Base-by-base conservation (phyloP, 2,797 vertebrate species). In the Fratercula arctica region DNA sequence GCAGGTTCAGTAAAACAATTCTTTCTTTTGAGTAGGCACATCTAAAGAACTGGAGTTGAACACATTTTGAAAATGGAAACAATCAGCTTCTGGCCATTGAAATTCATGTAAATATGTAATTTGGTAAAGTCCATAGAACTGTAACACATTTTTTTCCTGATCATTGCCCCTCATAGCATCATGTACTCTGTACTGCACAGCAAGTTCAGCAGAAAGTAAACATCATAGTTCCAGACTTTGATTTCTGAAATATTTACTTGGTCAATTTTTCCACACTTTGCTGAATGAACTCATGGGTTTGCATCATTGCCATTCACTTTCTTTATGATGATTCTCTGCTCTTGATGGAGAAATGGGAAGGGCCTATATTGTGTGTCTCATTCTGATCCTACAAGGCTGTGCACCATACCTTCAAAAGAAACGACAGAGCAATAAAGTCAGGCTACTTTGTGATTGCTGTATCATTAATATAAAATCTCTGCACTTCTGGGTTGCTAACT, bases 221-320 rank as follows among this genome's bases (percentile, higher is more conserved):
- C 64, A 35, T 29, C 45, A 16, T 35, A 4, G 50, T 86, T 91
- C 60, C 66, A 68, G 68, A 23, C 45, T 85, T 79, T 7, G 41
- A 57, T 61, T 89, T 93, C 87, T 82, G 17, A 85, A 96, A 68
- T 90, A 89, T 28, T 79, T 82, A 54, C 56, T 82, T 53, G 35
- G 13, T 80, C 4, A 3, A 3, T 64, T 91, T 90, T 87, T 69
- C 51, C 43, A 18, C 1, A 0, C 43, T 81, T 89, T 76, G 23
- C 68, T 93, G 51, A 91, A 75, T 41, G 16, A 68, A 41, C 26
- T 86, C 15, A 26, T 61, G 45, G 26, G 21, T 80, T 87, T 41
- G 5, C 59, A 85, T 76, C 56, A 18, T 93, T 89, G 23, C 16
- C 16, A 9, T 92, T 94, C 23, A 14, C 21, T 87, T 43, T 56